Conservation (phyloP, 2,888 invertebrate genomes). For the Celastrina argiolus region DNA sequence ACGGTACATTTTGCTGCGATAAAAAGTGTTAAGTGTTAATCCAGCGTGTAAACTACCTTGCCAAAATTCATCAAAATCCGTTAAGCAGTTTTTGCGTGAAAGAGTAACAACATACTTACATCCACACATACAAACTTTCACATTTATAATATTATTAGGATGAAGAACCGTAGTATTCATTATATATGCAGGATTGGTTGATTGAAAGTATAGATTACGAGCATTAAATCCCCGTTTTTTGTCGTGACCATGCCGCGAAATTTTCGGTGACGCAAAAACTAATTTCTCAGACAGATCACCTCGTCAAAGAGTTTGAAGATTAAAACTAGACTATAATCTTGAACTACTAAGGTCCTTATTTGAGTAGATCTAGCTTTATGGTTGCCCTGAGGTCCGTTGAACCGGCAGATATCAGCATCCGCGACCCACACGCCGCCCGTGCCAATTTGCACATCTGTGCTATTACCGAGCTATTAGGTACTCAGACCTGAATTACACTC, state of each 20-base stretch:
- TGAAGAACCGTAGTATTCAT: no score
- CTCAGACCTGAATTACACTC: slow-evolving; percentile 12
- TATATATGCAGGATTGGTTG: no score
- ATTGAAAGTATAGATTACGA: no score
- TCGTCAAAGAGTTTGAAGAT: not conserved
- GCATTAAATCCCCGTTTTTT: not conserved
- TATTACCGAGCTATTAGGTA: no score
- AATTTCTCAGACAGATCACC: not conserved
- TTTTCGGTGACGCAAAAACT: slow-evolving; percentile 11
- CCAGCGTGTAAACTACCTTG: no score
- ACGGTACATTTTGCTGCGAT: no score
- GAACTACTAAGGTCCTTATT: not conserved
- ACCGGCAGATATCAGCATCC: slow-evolving; percentile 60
- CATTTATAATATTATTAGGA: no score
- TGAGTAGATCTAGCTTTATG: not conserved
- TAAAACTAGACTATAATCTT: not conserved
- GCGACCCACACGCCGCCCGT: slow-evolving; percentile 58
- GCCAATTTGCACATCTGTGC: slow-evolving; percentile 54
- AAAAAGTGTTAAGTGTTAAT: no score
- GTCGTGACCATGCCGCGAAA: not conserved
- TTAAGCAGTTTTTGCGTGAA: no score
- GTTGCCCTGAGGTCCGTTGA: slow-evolving; percentile 50
- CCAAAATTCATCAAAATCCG: no score
- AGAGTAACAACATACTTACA: no score
- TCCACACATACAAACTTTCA: no score